phyloP scores from a whole-genome alignment of 2,113 vertebrate species.

The Hemicordylus capensis region DNA sequence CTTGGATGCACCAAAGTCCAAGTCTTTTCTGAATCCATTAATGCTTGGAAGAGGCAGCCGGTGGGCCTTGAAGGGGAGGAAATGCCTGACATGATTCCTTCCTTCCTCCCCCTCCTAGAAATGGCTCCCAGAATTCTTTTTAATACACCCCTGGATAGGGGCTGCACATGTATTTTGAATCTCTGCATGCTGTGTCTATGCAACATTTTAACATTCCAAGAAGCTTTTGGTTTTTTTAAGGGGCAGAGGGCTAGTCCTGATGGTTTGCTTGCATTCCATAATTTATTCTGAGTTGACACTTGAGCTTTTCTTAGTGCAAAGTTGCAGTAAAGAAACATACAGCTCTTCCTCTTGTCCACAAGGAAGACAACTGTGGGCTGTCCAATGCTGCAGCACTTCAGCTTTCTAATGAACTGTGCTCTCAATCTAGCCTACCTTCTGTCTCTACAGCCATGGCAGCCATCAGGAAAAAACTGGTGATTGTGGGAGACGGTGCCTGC shows the following conservation, averaged over 20 bases:
- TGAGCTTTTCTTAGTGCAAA: neutral
- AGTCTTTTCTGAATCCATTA: neutral
- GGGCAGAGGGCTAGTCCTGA: neutral
- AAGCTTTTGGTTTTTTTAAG: neutral
- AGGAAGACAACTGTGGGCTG: neutral
- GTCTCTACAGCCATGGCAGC: conserved; percentile 87
- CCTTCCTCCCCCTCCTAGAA: too few species aligned
- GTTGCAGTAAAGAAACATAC: neutral
- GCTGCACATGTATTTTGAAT: neutral
- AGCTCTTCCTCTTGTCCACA: neutral
- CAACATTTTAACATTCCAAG: neutral
- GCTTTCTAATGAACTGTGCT: neutral
- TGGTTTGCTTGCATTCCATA: neutral
- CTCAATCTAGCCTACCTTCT: neutral
- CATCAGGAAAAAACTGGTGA: conserved; percentile 98
- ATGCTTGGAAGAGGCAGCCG: neutral
- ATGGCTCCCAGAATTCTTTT: neutral
- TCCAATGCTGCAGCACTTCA: neutral
- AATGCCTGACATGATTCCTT: too few species aligned
- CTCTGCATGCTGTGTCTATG: neutral
- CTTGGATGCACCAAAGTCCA: neutral
- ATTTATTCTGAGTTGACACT: neutral
- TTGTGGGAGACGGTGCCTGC: conserved; percentile 95
- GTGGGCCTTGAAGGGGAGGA: neutral
- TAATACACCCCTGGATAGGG: neutral